phyloP scores from a whole-genome alignment of 2,888 invertebrate species.

The Drosophila recens region DNA sequence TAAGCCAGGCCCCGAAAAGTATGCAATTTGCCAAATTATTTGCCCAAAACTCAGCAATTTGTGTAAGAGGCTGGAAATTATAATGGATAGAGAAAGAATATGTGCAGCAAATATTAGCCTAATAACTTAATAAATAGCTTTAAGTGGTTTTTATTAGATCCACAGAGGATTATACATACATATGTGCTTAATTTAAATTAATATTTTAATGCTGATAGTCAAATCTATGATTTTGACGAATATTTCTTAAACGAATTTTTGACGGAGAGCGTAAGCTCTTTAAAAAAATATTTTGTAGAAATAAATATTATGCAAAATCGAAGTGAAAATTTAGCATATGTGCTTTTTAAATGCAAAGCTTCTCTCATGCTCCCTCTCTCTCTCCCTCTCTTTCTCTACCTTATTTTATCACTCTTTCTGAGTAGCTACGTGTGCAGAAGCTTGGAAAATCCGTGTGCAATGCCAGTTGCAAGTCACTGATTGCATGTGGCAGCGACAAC shows the following conservation, averaged over 20 bases:
- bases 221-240: constrained; percentile 1
- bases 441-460: constrained; percentile 75
- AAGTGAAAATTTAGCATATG: constrained; percentile 31
- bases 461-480: constrained; percentile 63
- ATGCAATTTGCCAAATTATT: constrained; percentile 37
- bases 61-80: not conserved
- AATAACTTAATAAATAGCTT: constrained; percentile 8
- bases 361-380: not conserved
- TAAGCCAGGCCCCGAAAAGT: constrained; percentile 25
- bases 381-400: not conserved
- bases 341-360: not conserved
- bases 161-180: not conserved
- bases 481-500: constrained; percentile 36
- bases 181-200: not conserved
- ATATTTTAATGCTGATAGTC: not conserved
- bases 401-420: constrained; percentile 5
- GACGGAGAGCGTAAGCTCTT: not conserved
- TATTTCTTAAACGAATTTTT: not conserved
- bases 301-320: constrained; percentile 19
- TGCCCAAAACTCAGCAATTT: constrained; percentile 11
- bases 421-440: constrained; percentile 58
- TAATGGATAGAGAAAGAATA: not conserved
- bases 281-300: constrained; percentile 20
- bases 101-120: constrained; percentile 9
- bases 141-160: not conserved